Base-by-base conservation (phyloP, 2,113 vertebrate genomes). In the Polypterus senegalus region DNA sequence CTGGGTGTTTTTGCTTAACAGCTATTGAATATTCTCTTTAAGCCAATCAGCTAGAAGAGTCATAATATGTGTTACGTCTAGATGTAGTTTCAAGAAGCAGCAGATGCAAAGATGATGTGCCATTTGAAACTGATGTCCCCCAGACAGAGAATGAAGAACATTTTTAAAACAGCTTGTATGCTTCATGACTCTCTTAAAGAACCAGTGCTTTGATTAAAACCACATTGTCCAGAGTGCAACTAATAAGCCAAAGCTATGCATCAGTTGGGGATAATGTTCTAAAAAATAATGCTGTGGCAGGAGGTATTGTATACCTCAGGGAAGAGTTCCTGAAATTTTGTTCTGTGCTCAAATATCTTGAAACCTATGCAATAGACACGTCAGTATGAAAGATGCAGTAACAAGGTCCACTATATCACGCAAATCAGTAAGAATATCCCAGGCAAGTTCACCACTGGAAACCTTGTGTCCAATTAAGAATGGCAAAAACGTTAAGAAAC, bases 151-250 rank as follows among this genome's bases (percentile, higher is more conserved):
- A 43, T 65, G 5, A 1, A 67, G 55, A 4, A 69, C 58, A 63
- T 71, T 71, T 71, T 65, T 70, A 48, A 71, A 73, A 54, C 64
- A 71, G 0, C 6, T 65, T 7, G 46, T 67, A 57, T 70, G 53
- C 10, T 63, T 7, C 4, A 10, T 61, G 55, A 71, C 62, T 47
- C 54, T 58, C 61, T 74, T 60, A 55, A 73, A 73, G 63, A 75
- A 72, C 49, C 70, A 66, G 48, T 69, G 72, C 56, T 73, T 73
- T 7, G 59, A 56, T 62, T 70, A 66, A 64, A 73, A 73, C 9
- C 64, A 57, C 61, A 70, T 70, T 2, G 66, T 61, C 71, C 68
- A 70, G 43, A 69, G 11, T 27, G 60, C 52, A 59, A 27, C 69
- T 65, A 8, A 74, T 48, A 65, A 70, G 1, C 67, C 70, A 72